These are phyloP conservation scores for Strix uralensis DNA, from an alignment of 2,113 vertebrate genomes.

Conservation along the genomic window DNA sequence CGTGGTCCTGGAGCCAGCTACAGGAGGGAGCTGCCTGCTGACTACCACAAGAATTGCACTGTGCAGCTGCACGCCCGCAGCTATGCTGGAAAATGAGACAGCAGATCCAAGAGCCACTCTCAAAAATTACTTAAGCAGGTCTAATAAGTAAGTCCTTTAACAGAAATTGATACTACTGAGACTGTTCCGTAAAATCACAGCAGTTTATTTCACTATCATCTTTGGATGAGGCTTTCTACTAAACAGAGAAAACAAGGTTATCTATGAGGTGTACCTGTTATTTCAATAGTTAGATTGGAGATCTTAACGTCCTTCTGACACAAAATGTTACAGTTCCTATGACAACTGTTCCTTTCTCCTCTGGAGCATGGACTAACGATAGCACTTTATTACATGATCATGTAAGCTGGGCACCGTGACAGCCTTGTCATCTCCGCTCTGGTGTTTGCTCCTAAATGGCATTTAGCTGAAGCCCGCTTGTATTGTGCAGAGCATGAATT, in stretches of 20 bases:
- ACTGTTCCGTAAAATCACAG: not conserved
- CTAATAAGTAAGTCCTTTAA: not conserved
- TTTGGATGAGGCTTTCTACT: not conserved
- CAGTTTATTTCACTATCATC: not conserved
- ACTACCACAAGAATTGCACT: not conserved
- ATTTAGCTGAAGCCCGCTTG: not conserved
- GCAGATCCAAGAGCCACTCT: not conserved
- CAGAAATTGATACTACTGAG: not conserved
- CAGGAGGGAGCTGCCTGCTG: not conserved
- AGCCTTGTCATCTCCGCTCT: not conserved
- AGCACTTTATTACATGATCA: not conserved
- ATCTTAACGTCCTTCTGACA: not conserved
- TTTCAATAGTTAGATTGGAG: conserved; percentile 15
- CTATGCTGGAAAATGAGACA: not conserved
- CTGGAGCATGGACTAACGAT: not conserved
- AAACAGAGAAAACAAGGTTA: not conserved
- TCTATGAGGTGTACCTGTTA: not conserved
- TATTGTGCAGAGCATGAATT: not conserved
- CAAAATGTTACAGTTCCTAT: conserved; percentile 48
- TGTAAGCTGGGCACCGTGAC: conserved; percentile 2
- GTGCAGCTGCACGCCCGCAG: not conserved
- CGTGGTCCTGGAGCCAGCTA: not conserved
- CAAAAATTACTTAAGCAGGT: not conserved
- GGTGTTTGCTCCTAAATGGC: not conserved
- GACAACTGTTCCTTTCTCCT: conserved; percentile 48